Evolutionary conservation across 2,113 vertebrate genomes (phyloP).

Genomic region (Podocnemis expansa): DNA sequence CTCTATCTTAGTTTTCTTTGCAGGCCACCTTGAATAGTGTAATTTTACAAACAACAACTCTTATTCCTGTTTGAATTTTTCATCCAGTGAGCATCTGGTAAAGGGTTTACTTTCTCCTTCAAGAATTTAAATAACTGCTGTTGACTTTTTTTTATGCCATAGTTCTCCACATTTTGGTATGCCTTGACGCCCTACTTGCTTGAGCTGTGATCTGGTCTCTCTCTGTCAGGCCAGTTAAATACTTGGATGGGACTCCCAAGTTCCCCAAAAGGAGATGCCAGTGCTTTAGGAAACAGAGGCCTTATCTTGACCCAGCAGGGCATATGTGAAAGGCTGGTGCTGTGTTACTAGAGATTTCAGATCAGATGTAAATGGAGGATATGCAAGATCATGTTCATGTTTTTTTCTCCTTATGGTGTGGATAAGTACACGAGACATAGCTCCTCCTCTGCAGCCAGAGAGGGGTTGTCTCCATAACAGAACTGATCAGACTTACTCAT

Average conservation of each 20-base stretch:
- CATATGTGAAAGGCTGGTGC: not conserved
- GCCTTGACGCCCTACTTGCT: not conserved
- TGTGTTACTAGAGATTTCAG: fast-evolving
- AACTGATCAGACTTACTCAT: no score
- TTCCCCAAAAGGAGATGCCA: no score
- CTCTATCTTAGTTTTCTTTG: not conserved
- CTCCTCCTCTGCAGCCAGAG: no score
- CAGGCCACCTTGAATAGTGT: not conserved
- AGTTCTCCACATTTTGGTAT: not conserved
- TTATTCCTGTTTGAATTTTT: not conserved
- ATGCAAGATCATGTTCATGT: not conserved
- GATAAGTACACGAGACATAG: no score
- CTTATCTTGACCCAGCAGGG: fast-evolving
- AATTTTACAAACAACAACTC: not conserved
- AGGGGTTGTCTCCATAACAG: no score
- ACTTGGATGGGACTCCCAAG: not conserved
- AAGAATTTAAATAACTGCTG: not conserved
- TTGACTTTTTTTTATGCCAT: not conserved
- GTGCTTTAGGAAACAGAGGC: fast-evolving
- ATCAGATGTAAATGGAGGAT: not conserved
- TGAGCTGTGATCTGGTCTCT: not conserved
- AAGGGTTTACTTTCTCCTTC: not conserved
- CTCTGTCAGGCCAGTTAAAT: not conserved
- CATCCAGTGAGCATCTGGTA: not conserved
- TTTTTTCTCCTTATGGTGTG: not conserved